These are phyloP conservation scores for Heterohyrax brucei DNA, from an alignment of 2,797 vertebrate species.

Conservation along the genomic window DNA sequence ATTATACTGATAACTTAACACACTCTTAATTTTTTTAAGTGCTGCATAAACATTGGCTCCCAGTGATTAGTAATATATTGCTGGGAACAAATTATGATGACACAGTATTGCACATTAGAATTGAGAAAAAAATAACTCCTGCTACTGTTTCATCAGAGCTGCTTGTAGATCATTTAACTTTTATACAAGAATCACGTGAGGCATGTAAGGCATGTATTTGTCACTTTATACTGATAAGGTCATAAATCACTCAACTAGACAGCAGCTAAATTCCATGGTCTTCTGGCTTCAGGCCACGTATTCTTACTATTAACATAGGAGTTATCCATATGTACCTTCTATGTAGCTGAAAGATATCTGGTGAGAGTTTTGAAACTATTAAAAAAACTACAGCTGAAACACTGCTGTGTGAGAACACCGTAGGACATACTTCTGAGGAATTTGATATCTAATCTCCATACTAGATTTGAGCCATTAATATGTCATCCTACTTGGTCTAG, in stretches of 20 bases:
- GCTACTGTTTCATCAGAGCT: constrained; percentile 8
- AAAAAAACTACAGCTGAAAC: constrained; percentile 1
- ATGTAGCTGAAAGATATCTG: neutral
- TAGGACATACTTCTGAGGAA: constrained; percentile 19
- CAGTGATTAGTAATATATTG: constrained; percentile 23
- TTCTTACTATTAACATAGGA: neutral
- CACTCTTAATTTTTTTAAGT: constrained; percentile 15
- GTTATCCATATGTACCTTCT: neutral
- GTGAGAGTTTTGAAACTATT: neutral
- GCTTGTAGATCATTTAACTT: neutral
- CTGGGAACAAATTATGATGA: neutral
- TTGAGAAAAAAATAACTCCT: neutral
- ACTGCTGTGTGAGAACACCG: neutral
- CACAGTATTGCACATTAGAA: neutral
- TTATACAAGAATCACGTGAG: neutral
- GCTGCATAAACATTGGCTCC: neutral
- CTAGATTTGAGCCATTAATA: neutral
- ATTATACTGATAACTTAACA: neutral
- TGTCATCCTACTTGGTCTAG: neutral
- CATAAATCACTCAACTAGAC: neutral
- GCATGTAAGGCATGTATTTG: neutral
- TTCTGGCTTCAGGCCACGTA: neutral
- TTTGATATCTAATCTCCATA: neutral
- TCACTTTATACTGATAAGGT: neutral
- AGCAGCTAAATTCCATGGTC: neutral